Percentiles rank a stretch among this genome's conserved stretches.
Conservation (phyloP, 2,113 vertebrate species). For the Spilogale gracilis region DNA sequence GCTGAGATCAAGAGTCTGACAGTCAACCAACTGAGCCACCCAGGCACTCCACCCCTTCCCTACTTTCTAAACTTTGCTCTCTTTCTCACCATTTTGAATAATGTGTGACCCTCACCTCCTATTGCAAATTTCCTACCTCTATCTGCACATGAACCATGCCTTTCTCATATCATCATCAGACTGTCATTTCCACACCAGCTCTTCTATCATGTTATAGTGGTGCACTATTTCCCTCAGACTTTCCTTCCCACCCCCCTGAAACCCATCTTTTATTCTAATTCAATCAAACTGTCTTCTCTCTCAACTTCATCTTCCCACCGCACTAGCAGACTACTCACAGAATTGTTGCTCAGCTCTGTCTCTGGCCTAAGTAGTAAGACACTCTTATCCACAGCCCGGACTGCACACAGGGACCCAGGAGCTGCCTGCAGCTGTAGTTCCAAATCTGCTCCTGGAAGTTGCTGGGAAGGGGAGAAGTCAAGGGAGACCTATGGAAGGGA, state of each 20-base stretch:
- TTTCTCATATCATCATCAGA: neutral
- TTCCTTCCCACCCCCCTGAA: neutral
- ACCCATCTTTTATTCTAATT: neutral
- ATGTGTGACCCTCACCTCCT: neutral
- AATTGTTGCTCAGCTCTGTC: slow-evolving; percentile 84
- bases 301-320: fast-evolving
- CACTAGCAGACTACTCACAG: slow-evolving; percentile 66
- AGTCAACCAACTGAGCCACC: neutral
- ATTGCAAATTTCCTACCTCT: neutral
- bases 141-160: neutral
- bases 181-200: neutral
- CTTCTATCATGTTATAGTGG: neutral
- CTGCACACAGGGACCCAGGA: slow-evolving; percentile 88
- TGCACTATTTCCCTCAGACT: neutral
- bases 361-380: slow-evolving; percentile 85
- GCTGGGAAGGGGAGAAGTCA: slow-evolving; percentile 84
- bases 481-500: slow-evolving; percentile 84
- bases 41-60: neutral
- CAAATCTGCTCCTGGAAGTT: slow-evolving; percentile 89
- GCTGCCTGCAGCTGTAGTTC: slow-evolving; percentile 86
- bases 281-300: neutral
- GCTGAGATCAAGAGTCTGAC: neutral
- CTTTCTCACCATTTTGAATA: neutral
- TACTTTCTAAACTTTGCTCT: neutral
- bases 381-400: slow-evolving; percentile 89